Percentiles rank a stretch among this genome's conserved stretches.
Conservation (phyloP, 64 coral and sea anemone species). For the Pocillopora verrucosa region DNA sequence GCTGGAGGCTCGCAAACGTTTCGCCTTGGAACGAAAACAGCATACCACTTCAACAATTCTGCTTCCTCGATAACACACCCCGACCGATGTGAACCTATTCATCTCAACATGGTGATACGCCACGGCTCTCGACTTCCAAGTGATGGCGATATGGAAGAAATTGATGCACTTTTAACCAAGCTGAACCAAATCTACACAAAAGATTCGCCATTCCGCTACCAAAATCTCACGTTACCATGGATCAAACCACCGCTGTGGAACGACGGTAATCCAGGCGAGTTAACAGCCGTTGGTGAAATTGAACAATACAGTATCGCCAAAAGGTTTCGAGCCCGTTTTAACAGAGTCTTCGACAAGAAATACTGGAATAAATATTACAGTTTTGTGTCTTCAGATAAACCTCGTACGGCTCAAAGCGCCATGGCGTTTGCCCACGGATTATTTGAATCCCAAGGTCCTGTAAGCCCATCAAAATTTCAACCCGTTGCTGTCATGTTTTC, state of each 20-base stretch:
- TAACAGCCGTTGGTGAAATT: slow-evolving; percentile 35
- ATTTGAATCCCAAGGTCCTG: slow-evolving; percentile 53
- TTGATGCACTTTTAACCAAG: slow-evolving; percentile 39
- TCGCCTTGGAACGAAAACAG: slow-evolving; percentile 54
- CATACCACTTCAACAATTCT: slow-evolving; percentile 22
- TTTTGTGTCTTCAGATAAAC: slow-evolving; percentile 32
- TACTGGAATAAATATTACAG: slow-evolving; percentile 72
- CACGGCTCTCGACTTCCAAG: slow-evolving; percentile 75
- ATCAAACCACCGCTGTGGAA: slow-evolving; percentile 26
- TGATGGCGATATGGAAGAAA: slow-evolving; percentile 2
- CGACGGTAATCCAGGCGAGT: slow-evolving; percentile 25
- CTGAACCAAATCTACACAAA: slow-evolving; percentile 55
- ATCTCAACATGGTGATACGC: slow-evolving; percentile 61
- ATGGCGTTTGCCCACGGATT: slow-evolving; percentile 71
- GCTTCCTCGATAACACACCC: not conserved
- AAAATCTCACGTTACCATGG: slow-evolving; percentile 58
- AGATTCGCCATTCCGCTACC: slow-evolving; percentile 35
- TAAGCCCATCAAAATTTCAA: slow-evolving; percentile 52
- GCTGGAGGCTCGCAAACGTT: not conserved
- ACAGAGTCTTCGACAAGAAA: slow-evolving; percentile 26
- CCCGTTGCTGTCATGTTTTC: slow-evolving; percentile 59
- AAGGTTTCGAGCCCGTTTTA: slow-evolving; percentile 44
- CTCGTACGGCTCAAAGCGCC: slow-evolving; percentile 50
- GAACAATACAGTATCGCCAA: slow-evolving; percentile 67
- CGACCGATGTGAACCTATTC: slow-evolving; percentile 38